A percentile compares a stretch with the other conserved stretches of the same genome.
Conservation (phyloP, 2,888 invertebrate genomes). For the Philereme vetulata region DNA sequence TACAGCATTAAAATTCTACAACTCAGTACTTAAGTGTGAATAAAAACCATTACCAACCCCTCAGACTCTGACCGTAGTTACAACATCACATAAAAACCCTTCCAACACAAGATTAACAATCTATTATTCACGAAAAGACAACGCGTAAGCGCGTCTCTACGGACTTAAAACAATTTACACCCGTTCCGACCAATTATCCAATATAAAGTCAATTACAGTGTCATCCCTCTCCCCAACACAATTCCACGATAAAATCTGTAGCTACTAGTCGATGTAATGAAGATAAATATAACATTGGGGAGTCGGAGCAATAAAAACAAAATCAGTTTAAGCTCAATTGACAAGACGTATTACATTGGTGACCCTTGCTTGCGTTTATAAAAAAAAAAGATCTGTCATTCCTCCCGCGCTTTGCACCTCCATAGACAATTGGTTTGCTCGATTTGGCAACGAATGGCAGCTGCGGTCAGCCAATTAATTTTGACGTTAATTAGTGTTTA, state of each 20-base stretch:
- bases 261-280: conserved; percentile 74
- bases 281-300: conserved; percentile 79
- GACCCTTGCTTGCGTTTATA: conserved; percentile 43
- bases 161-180: conserved; percentile 67
- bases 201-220: conserved; percentile 72
- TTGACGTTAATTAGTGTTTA: conserved; percentile 55
- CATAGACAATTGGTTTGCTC: conserved; percentile 49
- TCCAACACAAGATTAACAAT: conserved; percentile 37
- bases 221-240: conserved; percentile 69
- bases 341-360: conserved; percentile 66
- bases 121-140: conserved; percentile 46
- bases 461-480: conserved; percentile 50
- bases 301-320: conserved; percentile 72
- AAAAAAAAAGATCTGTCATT: conserved; percentile 56
- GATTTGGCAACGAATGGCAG: conserved; percentile 52
- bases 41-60: background rate
- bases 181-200: conserved; percentile 69
- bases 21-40: too few species aligned
- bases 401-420: conserved; percentile 66
- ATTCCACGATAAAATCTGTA: conserved; percentile 76
- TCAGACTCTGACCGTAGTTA: background rate
- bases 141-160: conserved; percentile 37
- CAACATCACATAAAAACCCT: conserved; percentile 18
- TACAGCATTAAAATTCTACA: too few species aligned
- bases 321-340: conserved; percentile 79